Percentiles rank a stretch among this genome's conserved stretches.
These are phyloP conservation scores for Caradrina clavipalpis DNA, from an alignment of 2,888 invertebrate species.

Conservation along the genomic window DNA sequence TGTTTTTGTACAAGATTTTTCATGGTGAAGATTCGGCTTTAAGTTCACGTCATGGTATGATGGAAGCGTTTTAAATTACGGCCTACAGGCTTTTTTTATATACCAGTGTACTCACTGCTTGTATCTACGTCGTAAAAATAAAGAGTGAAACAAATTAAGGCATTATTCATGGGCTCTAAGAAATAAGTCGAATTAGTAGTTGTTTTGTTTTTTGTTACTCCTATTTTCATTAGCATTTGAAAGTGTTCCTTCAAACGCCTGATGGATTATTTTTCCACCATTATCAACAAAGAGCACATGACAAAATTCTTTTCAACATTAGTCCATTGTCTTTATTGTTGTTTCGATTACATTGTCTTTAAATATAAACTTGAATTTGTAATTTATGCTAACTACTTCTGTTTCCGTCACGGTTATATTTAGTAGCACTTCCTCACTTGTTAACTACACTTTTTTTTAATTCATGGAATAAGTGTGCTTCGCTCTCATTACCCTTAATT, in stretches of 20 bases:
- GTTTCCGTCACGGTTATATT: constrained; percentile 54
- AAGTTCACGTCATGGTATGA: constrained; percentile 67
- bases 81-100: constrained; percentile 63
- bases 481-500: constrained; percentile 69
- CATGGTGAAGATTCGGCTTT: constrained; percentile 73
- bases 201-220: constrained; percentile 4
- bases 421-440: constrained; percentile 52
- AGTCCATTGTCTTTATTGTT: constrained; percentile 34
- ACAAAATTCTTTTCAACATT: constrained; percentile 16
- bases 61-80: constrained; percentile 76
- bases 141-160: constrained; percentile 30
- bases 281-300: background rate
- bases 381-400: constrained; percentile 51
- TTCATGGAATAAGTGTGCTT: constrained; percentile 51
- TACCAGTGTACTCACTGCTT: constrained; percentile 51
- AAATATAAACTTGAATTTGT: constrained; percentile 47
- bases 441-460: constrained; percentile 53
- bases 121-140: constrained; percentile 46
- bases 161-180: constrained; percentile 29
- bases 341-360: constrained; percentile 41
- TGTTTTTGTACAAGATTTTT: constrained; percentile 76
- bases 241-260: background rate
- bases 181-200: constrained; percentile 8
- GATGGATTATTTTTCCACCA: constrained; percentile 5
- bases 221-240: constrained; percentile 22